Conservation (phyloP, 1,140 invertebrate species). For the Adoxophyes honmai region DNA sequence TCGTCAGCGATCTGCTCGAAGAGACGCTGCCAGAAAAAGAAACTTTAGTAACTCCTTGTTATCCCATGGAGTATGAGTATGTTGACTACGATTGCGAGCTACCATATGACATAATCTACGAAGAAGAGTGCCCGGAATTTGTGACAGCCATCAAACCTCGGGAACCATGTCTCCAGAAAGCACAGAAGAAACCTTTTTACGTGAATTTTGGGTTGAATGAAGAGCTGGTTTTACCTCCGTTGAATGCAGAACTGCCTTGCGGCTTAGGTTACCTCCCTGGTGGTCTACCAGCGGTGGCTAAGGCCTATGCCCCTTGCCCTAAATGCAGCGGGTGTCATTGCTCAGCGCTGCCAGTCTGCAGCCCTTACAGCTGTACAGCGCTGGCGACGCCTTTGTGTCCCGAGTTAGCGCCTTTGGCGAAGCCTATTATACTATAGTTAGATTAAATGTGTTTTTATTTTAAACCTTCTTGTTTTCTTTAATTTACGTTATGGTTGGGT, state of each 20-base stretch:
- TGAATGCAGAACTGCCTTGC: slow-evolving; percentile 20
- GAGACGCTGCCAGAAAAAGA: background rate
- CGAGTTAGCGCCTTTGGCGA: slow-evolving; percentile 20
- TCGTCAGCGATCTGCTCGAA: background rate
- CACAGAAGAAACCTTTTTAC: background rate
- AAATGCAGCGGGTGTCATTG: background rate
- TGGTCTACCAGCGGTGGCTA: slow-evolving; percentile 20
- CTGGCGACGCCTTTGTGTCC: slow-evolving; percentile 22
- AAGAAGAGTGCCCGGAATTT: background rate
- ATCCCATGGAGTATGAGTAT: background rate
- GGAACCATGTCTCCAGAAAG: no score
- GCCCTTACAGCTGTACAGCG: slow-evolving; percentile 17
- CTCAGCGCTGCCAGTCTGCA: slow-evolving; percentile 19
- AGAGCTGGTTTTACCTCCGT: slow-evolving; percentile 24
- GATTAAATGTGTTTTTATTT: background rate
- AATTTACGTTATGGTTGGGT: no score
- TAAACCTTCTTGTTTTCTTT: no score
- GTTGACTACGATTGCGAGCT: background rate
- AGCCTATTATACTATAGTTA: slow-evolving; percentile 27
- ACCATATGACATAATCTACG: background rate
- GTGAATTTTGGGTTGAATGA: background rate
- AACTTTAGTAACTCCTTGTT: background rate
- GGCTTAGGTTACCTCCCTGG: slow-evolving; percentile 25
- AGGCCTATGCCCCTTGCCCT: background rate
- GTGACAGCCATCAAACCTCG: background rate